Base-by-base conservation (phyloP, 2,797 vertebrate species). In the Leptatherina wallacei region DNA sequence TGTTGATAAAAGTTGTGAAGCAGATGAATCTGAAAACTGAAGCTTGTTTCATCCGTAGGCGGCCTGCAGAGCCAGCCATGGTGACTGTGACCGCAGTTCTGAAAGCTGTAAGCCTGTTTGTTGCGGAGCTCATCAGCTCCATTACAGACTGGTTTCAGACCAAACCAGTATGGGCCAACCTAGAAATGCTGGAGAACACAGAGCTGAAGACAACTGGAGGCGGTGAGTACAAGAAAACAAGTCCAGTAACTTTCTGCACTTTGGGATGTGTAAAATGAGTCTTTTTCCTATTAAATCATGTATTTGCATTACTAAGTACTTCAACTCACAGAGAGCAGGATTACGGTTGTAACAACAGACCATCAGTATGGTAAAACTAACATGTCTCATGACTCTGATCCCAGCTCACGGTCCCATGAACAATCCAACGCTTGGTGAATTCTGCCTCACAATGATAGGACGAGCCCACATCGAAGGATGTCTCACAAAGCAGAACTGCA, bases 131-230 rank as follows among this genome's bases (percentile, higher is more conserved):
- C 56, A 68, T 92, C 68, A 88, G 81, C 64, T 86, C 88, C 12
- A 14, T 91, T 78, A 88, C 78, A 16, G 90, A 83, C 88, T 89
- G 86, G 88, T 91, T 92, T 62, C 88, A 89, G 75, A 90, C 86
- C 29, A 79, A 85, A 83, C 81, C 91, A 71, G 77, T 11, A 55
- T 90, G 91, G 85, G 92, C 88, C 0, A 59, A 85, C 68, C 47
- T 88, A 0, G 52, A 82, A 62, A 69, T 90, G 9, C 85, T 93
- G 82, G 88, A 87, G 80, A 61, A 86, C 57, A 89, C 89, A 27
- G 90, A 90, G n/a, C 74, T 91, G 64, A 92, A 82, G 75, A 84
- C 77, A 33, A 91, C 89, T 13, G 88, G 89, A 75, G 92, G 89
- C 0, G 60, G 88, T 90, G 69, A 72, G 83, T 69, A 0, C 20